Conservation (phyloP, 2,113 vertebrate genomes). For the Myocastor coypus region DNA sequence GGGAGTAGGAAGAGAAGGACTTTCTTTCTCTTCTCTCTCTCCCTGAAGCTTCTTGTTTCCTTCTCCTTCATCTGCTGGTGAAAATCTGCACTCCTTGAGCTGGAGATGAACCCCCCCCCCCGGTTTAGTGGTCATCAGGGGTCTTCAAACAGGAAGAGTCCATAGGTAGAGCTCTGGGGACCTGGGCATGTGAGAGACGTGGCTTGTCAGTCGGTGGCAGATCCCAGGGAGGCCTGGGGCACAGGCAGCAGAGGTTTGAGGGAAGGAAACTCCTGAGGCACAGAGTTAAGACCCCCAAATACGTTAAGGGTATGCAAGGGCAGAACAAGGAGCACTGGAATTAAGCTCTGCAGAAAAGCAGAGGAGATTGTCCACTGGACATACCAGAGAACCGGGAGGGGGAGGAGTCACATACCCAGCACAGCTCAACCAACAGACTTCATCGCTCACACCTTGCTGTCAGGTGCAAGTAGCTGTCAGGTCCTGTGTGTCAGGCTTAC, state of each 20-base stretch:
- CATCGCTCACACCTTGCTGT: background rate
- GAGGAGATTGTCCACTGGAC: background rate
- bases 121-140: accelerated
- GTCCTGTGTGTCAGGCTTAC: background rate
- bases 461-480: background rate
- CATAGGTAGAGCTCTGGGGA: background rate
- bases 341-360: background rate
- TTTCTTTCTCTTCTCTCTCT: background rate
- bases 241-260: background rate
- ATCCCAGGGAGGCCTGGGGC: background rate
- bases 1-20: background rate
- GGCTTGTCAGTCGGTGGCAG: background rate
- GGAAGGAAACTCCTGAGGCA: background rate
- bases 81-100: background rate
- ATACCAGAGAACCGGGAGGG: background rate
- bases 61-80: background rate
- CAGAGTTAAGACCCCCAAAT: background rate
- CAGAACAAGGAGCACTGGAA: background rate
- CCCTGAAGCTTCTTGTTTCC: background rate
- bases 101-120: accelerated
- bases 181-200: too few relatives aligned
- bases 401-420: background rate
- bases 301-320: background rate
- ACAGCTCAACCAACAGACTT: background rate
- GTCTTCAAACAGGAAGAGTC: background rate